phyloP scores from a whole-genome alignment of 2,797 vertebrate species.

The Gymnocypris eckloni region DNA sequence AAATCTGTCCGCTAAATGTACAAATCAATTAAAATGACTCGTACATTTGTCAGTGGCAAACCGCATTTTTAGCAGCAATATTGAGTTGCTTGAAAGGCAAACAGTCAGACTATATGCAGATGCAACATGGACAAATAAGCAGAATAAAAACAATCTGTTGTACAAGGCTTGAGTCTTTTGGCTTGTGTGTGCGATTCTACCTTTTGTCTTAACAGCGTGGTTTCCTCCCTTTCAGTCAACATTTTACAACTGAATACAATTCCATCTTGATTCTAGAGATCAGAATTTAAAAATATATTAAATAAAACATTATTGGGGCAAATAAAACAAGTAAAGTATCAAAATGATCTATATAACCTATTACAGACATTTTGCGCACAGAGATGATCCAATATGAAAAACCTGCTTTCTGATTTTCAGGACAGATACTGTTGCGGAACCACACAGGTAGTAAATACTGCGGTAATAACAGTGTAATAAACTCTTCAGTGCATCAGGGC shows the following conservation, averaged over 20 bases:
- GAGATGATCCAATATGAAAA: conserved; percentile 1
- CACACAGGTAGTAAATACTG: conserved; percentile 9
- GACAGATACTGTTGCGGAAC: neutral
- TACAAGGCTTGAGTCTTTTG: conserved; percentile 18
- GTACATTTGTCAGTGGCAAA: conserved; percentile 16
- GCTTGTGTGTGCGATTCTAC: neutral
- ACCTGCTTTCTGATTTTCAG: conserved; percentile 17
- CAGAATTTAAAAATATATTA: neutral
- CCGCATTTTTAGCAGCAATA: conserved; percentile 28
- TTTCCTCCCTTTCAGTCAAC: neutral
- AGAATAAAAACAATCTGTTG: conserved; percentile 9
- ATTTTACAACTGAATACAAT: conserved; percentile 4
- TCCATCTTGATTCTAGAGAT: neutral
- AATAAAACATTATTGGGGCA: neutral
- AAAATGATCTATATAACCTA: conserved; percentile 5
- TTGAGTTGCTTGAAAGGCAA: conserved; percentile 30
- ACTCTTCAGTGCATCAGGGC: conserved; percentile 45
- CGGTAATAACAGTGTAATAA: conserved; percentile 19
- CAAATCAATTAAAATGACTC: conserved; percentile 9
- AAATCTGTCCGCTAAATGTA: conserved; percentile 4
- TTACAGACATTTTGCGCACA: conserved; percentile 28
- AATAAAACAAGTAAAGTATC: conserved; percentile 6
- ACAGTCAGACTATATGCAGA: conserved; percentile 1
- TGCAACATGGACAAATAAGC: conserved; percentile 14
- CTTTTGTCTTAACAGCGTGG: conserved; percentile 5